phyloP scores from a whole-genome alignment of 2,797 vertebrate genomes.

The Lagocephalus sceleratus region DNA sequence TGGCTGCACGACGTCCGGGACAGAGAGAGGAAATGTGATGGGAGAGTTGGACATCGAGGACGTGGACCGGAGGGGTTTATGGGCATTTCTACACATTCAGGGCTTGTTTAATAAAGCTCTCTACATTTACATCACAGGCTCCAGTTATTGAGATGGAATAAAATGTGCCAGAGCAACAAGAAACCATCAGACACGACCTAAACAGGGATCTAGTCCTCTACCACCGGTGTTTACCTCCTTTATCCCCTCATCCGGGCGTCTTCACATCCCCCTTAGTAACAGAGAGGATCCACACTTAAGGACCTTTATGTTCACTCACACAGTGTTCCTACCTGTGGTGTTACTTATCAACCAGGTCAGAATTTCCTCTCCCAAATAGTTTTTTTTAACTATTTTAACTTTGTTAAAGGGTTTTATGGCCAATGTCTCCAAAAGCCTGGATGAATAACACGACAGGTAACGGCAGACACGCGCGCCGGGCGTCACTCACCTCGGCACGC shows the following conservation, averaged over 20 bases:
- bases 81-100: conserved; percentile 3
- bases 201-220: conserved; percentile 17
- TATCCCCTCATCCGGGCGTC: conserved; percentile 51
- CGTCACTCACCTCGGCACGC: conserved; percentile 92
- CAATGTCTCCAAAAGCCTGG: no score
- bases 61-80: not conserved
- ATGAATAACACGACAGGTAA: no score
- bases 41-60: not conserved
- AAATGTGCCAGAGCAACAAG: not conserved
- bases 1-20: conserved; percentile 45
- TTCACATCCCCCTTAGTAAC: conserved; percentile 68
- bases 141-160: no score
- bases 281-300: conserved; percentile 55
- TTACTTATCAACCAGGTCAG: not conserved
- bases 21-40: not conserved
- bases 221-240: conserved; percentile 59
- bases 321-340: not conserved
- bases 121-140: no score
- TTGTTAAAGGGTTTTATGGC: not conserved
- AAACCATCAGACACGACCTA: conserved; percentile 23
- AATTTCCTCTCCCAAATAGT: not conserved
- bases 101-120: no score
- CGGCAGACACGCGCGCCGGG: no score
- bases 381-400: no score
- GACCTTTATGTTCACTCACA: conserved; percentile 8